Percentiles rank a stretch among this genome's conserved stretches.
phyloP scores from a whole-genome alignment of 2,888 invertebrate genomes.

The Campoletis raptor region DNA sequence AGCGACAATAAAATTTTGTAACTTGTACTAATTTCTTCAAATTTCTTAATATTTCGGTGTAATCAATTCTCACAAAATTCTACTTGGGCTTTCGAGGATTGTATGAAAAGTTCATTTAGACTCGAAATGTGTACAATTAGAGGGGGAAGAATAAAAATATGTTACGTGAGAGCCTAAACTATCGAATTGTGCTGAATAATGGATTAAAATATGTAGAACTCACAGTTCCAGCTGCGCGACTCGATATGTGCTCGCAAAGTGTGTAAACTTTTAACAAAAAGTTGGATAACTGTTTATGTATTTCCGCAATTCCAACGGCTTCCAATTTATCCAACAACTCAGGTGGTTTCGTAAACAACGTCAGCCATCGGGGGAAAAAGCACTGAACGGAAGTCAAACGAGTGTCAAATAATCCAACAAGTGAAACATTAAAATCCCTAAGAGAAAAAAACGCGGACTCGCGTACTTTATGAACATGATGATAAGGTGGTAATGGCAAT shows the following conservation, averaged over 20 bases:
- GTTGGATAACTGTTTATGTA: constrained; percentile 71
- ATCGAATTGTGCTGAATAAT: background rate
- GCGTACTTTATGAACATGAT: constrained; percentile 74
- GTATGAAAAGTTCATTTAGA: no score
- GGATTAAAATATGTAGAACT: constrained; percentile 29
- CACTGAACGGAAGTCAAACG: constrained; percentile 65
- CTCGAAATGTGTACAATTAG: no score
- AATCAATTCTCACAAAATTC: no score
- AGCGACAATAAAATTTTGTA: no score
- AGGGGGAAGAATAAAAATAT: no score
- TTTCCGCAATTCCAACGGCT: constrained; percentile 44
- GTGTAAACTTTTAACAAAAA: constrained; percentile 75
- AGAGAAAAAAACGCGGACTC: background rate
- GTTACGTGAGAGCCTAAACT: no score
- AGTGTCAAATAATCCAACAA: background rate
- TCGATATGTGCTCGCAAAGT: constrained; percentile 74
- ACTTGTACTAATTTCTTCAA: no score
- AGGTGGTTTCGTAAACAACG: constrained; percentile 71
- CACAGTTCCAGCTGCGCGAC: constrained; percentile 64
- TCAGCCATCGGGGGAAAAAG: constrained; percentile 75
- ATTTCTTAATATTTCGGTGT: no score
- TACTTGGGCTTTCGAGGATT: no score
- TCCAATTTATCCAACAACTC: constrained; percentile 72
- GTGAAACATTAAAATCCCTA: background rate
- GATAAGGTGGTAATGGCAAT: constrained; percentile 73